phyloP scores from a whole-genome alignment of 2,888 invertebrate species.

The Lymantria monacha region DNA sequence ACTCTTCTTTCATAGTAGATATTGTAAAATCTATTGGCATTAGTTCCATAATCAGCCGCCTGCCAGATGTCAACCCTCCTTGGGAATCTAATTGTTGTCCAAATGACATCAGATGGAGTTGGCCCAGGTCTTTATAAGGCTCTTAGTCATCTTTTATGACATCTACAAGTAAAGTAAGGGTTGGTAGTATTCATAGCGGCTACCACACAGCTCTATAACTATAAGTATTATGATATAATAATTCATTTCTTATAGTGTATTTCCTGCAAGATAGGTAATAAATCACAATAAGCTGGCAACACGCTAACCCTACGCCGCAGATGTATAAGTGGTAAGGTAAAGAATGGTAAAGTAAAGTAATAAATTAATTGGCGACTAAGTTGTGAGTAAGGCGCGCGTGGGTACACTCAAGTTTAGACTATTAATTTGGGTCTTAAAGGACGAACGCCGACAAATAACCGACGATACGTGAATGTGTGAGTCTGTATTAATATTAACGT shows the following conservation, averaged over 20 bases:
- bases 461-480: slow-evolving; percentile 45
- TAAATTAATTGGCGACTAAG: slow-evolving; percentile 80
- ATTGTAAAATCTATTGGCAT: too few species aligned
- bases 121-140: too few species aligned
- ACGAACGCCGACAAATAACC: slow-evolving; percentile 65
- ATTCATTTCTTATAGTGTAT: slow-evolving; percentile 11
- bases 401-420: slow-evolving; percentile 76
- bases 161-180: too few species aligned
- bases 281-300: slow-evolving; percentile 47
- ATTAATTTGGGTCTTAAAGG: slow-evolving; percentile 77
- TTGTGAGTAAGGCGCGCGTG: slow-evolving; percentile 58
- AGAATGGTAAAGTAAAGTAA: slow-evolving; percentile 78
- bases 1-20: too few species aligned
- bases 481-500: slow-evolving; percentile 28
- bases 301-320: slow-evolving; percentile 40
- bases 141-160: too few species aligned
- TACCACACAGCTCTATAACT: too few species aligned
- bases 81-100: too few species aligned
- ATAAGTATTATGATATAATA: too few species aligned
- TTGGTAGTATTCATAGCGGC: too few species aligned
- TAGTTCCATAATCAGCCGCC: too few species aligned
- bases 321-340: slow-evolving; percentile 71
- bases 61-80: too few species aligned
- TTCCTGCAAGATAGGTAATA: slow-evolving; percentile 26
- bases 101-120: too few species aligned